phyloP scores from a whole-genome alignment of 2,113 vertebrate genomes.

The Agelaius tricolor region DNA sequence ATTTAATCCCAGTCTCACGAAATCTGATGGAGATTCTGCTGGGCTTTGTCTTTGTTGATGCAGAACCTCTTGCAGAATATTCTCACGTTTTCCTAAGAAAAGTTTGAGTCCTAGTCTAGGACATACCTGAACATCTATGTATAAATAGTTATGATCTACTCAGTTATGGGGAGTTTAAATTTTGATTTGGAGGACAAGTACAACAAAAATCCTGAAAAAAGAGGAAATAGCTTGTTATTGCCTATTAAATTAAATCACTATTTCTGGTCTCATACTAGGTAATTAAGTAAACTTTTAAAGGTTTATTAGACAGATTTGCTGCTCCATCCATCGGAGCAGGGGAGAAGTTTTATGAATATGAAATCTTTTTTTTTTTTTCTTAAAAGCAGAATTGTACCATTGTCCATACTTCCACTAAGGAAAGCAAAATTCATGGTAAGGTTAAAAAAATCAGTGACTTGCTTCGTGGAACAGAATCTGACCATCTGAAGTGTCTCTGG shows the following conservation, averaged over 20 bases:
- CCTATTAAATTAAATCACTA: not conserved
- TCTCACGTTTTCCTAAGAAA: not conserved
- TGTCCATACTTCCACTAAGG: not conserved
- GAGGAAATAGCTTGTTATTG: not conserved
- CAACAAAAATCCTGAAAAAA: not conserved
- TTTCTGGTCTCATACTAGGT: not conserved
- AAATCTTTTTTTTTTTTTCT: not conserved
- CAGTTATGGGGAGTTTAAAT: not conserved
- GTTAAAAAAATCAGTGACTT: not conserved
- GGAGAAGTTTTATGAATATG: fast-evolving
- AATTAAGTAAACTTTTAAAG: not conserved
- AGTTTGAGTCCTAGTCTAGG: not conserved
- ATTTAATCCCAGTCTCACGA: not conserved
- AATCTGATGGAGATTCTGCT: not conserved
- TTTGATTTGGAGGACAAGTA: not conserved
- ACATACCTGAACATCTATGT: not conserved
- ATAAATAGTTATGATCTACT: not conserved
- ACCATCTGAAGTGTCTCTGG: not conserved
- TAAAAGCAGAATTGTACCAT: not conserved
- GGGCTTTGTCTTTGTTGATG: not conserved
- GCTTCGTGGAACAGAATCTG: fast-evolving
- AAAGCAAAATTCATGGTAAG: not conserved
- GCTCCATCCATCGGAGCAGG: not conserved
- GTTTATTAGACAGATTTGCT: not conserved
- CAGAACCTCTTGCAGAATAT: not conserved